These are phyloP conservation scores for Globodera rostochiensis DNA, from an alignment of 1,140 invertebrate genomes.

Conservation along the genomic window DNA sequence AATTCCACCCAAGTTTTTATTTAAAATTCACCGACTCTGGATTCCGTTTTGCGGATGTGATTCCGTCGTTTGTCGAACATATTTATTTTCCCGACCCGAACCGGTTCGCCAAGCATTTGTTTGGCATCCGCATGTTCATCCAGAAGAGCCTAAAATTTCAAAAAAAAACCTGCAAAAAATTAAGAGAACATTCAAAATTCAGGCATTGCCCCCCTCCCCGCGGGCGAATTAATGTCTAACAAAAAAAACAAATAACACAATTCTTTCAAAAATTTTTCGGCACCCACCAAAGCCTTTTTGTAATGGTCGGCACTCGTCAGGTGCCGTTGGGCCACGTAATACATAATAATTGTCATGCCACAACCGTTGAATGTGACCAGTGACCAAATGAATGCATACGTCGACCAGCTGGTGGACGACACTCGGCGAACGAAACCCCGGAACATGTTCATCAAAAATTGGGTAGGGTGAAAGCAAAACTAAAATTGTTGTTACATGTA, in stretches of 20 bases:
- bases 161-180: constrained; percentile 9
- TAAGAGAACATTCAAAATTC: not conserved
- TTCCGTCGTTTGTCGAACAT: constrained; percentile 53
- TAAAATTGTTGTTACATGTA: not conserved
- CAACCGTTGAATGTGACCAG: not conserved
- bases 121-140: constrained; percentile 49
- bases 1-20: not conserved
- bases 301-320: not conserved
- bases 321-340: constrained; percentile 6
- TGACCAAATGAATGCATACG: not conserved
- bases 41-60: constrained; percentile 54
- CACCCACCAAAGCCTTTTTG: constrained; percentile 18
- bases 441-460: not conserved
- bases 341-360: not conserved
- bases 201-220: too few relatives aligned
- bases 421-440: not conserved
- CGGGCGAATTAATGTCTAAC: too few relatives aligned
- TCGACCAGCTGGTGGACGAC: not conserved
- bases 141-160: constrained; percentile 55
- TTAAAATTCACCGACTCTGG: constrained; percentile 43
- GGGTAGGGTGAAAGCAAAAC: too few relatives aligned
- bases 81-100: constrained; percentile 56
- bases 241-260: too few relatives aligned
- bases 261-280: not conserved
- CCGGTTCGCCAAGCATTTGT: constrained; percentile 51